Evolutionary conservation across 2,113 vertebrate genomes (phyloP).

Genomic region (Corythornis vintsioides): DNA sequence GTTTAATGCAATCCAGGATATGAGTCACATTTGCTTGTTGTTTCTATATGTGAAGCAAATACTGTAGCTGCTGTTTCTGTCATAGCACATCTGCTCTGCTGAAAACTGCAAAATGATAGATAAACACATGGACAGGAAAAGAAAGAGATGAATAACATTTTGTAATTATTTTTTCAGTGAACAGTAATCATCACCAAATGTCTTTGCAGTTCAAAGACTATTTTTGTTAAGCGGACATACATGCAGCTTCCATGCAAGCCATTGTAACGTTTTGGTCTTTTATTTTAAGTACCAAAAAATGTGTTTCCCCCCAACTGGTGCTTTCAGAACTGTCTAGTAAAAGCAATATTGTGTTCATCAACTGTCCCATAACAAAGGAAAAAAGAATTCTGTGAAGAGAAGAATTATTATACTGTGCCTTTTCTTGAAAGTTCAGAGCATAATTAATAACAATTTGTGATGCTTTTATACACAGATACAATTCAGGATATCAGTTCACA

Average conservation of each 20-base stretch:
- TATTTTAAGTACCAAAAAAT: conserved; percentile 24
- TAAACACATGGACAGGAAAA: conserved; percentile 65
- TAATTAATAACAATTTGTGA: conserved; percentile 64
- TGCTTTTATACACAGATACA: conserved; percentile 42
- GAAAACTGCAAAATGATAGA: conserved; percentile 74
- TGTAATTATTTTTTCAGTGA: conserved; percentile 42
- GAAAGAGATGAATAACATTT: conserved; percentile 56
- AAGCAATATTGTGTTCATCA: conserved; percentile 34
- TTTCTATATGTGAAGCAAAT: conserved; percentile 71
- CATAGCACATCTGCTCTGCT: conserved; percentile 72
- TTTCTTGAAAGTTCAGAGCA: conserved; percentile 56
- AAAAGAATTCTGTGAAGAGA: conserved; percentile 42
- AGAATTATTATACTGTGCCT: conserved; percentile 50
- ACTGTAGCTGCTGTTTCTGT: conserved; percentile 70
- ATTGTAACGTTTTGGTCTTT: conserved; percentile 18
- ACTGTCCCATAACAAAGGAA: conserved; percentile 21
- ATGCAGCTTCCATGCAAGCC: conserved; percentile 46
- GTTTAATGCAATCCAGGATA: conserved; percentile 63
- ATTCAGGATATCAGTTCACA: conserved; percentile 17
- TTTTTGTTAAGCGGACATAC: conserved; percentile 42
- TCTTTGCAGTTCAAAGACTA: conserved; percentile 36
- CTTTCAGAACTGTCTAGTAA: conserved; percentile 16
- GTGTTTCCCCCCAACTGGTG: not conserved
- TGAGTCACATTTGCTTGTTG: conserved; percentile 70
- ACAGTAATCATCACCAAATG: conserved; percentile 50